phyloP scores from a whole-genome alignment of 2,797 vertebrate species.

The Bradypodion pumilum region DNA sequence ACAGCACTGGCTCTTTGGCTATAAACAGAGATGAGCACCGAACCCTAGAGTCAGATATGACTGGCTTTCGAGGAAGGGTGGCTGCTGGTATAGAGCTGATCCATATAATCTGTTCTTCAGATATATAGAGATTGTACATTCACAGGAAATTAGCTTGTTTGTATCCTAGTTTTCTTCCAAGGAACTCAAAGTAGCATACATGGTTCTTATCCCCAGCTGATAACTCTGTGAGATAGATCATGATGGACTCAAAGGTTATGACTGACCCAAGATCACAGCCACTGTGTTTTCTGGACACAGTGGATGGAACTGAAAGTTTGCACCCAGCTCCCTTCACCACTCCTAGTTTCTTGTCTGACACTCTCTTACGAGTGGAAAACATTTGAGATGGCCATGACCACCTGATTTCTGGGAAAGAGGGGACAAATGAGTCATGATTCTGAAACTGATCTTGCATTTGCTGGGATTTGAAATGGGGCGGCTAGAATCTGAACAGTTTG shows the following conservation, averaged over 20 bases:
- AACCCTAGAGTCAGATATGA: too few relatives aligned
- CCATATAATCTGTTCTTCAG: conserved; percentile 14
- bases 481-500: neutral
- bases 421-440: conserved; percentile 4
- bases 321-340: neutral
- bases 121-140: conserved; percentile 27
- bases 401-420: neutral
- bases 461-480: neutral
- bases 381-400: neutral
- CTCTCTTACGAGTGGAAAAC: neutral
- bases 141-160: neutral
- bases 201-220: neutral
- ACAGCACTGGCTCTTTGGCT: too few relatives aligned
- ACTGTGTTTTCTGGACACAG: neutral
- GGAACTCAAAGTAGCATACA: neutral
- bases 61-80: too few relatives aligned
- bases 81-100: conserved; percentile 28
- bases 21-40: too few relatives aligned
- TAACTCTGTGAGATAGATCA: neutral
- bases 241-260: neutral
- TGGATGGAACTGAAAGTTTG: neutral
- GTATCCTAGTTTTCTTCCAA: neutral
- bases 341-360: neutral
- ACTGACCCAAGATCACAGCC: neutral
- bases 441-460: neutral